Evolutionary conservation across 2,888 invertebrate species (phyloP), one percentile per base, ranked within the genome.

Genomic region (Chrysopilus asiliformis): DNA sequence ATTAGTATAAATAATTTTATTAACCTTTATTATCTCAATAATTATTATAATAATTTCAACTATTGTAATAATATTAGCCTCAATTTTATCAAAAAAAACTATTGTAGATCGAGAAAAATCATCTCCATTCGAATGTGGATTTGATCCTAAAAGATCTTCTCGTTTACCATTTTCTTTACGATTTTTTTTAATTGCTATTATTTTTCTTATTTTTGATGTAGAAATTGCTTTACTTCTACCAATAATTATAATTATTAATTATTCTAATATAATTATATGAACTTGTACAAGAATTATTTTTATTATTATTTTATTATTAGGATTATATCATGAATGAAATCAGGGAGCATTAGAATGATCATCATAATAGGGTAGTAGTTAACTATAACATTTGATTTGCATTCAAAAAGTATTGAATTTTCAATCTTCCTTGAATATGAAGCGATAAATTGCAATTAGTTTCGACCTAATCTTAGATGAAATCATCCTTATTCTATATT

Each of bases 181-280:
- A 58, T 72, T 79, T 66, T 71, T 74, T 66, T 54, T 71, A 67
- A 71, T 78, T 57, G 69, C 74, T 24, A 62, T 77, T 56, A 71
- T 79, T 65, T 79, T 79, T 55, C 60, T 78, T 68, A 74, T 79
- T 65, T 79, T 79, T 68, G 77, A 79, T 67, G 68, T 78, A 42
- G 77, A 78, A 72, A 74, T 79, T 63, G 68, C 72, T 1, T 47
- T 78, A 55, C 62, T 77, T 55, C 53, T 77, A 1, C 75, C 75
- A 0, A 60, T 74, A 57, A 70, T 73, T 49, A 52, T 64, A 43
- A 55, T 53, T 36, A 44, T 65, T 45, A 53, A 61, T 48, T 47
- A 48, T 38, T 49, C 52, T 16, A 57, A 57, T 41, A 37, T 58
- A 34, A 20, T 49, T 16, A 46, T 46, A 29, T 63, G 58, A 50